These are phyloP conservation scores for Sarcophaga rosellei DNA, from an alignment of 2,888 invertebrate species.

Conservation along the genomic window DNA sequence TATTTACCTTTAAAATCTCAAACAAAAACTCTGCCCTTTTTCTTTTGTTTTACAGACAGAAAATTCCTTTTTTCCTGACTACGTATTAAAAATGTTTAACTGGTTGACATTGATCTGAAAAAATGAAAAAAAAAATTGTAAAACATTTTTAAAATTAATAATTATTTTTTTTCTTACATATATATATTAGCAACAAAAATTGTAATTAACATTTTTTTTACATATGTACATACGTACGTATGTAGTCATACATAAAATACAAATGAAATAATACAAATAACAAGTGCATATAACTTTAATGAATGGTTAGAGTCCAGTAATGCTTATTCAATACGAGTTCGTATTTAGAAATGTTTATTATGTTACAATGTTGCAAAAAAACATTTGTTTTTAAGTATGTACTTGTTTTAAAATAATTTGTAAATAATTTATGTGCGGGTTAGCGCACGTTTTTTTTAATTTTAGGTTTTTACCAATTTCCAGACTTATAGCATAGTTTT, in stretches of 20 bases:
- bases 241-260: conserved; percentile 14
- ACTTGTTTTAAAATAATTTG: too few species aligned
- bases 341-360: too few species aligned
- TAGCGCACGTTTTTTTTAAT: too few species aligned
- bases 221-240: too few species aligned
- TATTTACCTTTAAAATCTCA: conserved; percentile 56
- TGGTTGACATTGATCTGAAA: conserved; percentile 62
- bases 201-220: conserved; percentile 31
- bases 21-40: conserved; percentile 7
- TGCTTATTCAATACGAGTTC: too few species aligned
- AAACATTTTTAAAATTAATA: conserved; percentile 15
- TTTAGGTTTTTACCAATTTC: too few species aligned
- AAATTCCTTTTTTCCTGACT: conserved; percentile 3
- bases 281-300: neutral
- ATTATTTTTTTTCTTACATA: too few species aligned
- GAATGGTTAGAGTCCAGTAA: neutral
- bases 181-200: conserved; percentile 16
- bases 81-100: conserved; percentile 15
- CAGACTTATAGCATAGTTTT: too few species aligned
- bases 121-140: conserved; percentile 27
- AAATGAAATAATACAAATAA: conserved; percentile 10
- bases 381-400: too few species aligned
- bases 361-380: too few species aligned
- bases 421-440: too few species aligned
- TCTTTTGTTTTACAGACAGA: neutral